Base-by-base conservation (phyloP, 2,888 invertebrate genomes). In the Drosophila emarginata region DNA sequence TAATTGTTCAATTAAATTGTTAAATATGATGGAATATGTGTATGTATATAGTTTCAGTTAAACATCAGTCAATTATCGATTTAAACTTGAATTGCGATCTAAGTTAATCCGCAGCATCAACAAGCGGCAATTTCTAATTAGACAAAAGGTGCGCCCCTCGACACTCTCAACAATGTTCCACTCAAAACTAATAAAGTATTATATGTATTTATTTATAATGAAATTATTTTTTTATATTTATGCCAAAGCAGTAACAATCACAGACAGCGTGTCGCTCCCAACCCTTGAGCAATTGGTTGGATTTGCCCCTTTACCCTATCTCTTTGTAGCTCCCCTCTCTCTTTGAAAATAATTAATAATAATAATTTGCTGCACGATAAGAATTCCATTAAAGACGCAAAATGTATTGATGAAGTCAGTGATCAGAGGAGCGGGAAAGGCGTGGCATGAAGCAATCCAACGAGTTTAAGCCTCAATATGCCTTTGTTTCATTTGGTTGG, bases 331-430 rank as follows among this genome's bases (percentile, higher is more conserved):
- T 12, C 2, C 23, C 32, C 65, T 64, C 65, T 64, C 69, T 76
- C 68, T 76, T 80, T 80, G 73, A 80, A 79, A 73, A 89, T 83
- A 89, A 87, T 87, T 87, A 87, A 89, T 87, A 87, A 89, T 81
- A 87, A 87, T 87, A 89, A 87, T 87, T 89, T 87, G 88, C 88
- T 67, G 86, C 88, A 89, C 87, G 87, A 87, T 87, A 87, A 87
- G 89, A 82, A 87, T 89, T 89, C 80, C 88, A 87, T 87, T 87
- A 89, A 85, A 84, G 74, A 72, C 85, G 87, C 80, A 85, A 84
- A 84, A 87, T 78, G 84, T 86, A 82, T 82, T 86, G 77, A 60
- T 57, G 52, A 73, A 53, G 52, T 66, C 60, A 51, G 69, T 37
- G 60, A 56, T 39, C n/a, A 58, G 50, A 39, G 18, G 51, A 56